Evolutionary conservation across 2,797 vertebrate genomes (phyloP), one percentile per base, ranked within the genome.

Genomic region (Calcarius lapponicus): DNA sequence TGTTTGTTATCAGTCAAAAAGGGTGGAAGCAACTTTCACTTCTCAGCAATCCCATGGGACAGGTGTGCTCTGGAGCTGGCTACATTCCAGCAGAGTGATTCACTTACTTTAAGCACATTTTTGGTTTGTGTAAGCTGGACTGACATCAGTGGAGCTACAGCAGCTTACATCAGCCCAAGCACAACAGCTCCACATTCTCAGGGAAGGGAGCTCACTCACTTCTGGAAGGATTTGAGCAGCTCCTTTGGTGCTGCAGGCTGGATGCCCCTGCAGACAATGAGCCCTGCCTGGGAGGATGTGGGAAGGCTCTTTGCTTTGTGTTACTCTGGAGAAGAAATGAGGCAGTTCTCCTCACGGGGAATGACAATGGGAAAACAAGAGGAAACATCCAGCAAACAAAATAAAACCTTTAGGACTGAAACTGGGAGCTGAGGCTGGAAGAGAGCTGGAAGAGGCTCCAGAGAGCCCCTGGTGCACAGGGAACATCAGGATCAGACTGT

Each of bases 381-480:
- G 20, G 10, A 58, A 83, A 80, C 1, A 9, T 47, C 48, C 2
- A 0, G 36, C n/a, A 64, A 78, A 71, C 5, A 29, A 57, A 82
- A 32, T 21, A 36, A 70, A 83, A 29, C 19, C 16, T 89, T 78
- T 0, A 17, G 34, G 54, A 58, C 14, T 70, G 72, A 72, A 89
- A 32, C 8, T 26, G 54, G 42, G 51, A 88, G 28, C n/a, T 62
- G 76, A 28, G 29, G 50, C 54, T 50, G 31, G 24, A 61, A 51
- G 25, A 89, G 22, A 65, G 74, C 18, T 81, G 84, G 66, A 81
- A 61, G 3, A 91, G 38, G 29, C 21, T 58, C 67, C 72, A 75
- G 58, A 65, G 11, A 75, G 29, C 11, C 8, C 26, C 28, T 0
- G 2, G 6, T 29, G 21, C 3, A 50, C 2, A 0, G 20, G 43